Evolutionary conservation across 2,888 invertebrate genomes (phyloP).

Genomic region (Temnothorax ravouxi): DNA sequence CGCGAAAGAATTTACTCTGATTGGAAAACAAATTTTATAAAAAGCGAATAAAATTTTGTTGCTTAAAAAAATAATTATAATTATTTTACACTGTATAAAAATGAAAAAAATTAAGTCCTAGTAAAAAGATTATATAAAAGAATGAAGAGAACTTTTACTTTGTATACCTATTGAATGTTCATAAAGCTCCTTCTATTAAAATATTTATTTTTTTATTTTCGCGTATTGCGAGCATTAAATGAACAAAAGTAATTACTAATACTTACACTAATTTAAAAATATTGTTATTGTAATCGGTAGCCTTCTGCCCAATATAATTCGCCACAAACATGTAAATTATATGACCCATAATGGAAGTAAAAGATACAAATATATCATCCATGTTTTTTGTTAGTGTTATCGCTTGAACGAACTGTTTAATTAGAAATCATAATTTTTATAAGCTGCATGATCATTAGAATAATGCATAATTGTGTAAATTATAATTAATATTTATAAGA

Average conservation of each 20-base stretch:
- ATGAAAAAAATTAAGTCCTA: not conserved
- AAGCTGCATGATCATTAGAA: not conserved
- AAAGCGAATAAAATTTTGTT: not conserved
- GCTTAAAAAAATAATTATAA: not conserved
- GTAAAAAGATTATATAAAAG: not conserved
- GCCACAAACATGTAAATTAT: constrained; percentile 2
- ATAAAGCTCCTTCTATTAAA: not conserved
- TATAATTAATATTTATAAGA: not conserved
- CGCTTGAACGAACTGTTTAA: not conserved
- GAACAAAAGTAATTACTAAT: not conserved
- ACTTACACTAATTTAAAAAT: constrained; percentile 28
- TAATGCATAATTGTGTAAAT: not conserved
- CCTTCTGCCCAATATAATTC: not conserved
- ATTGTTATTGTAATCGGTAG: not conserved
- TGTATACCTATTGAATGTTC: not conserved
- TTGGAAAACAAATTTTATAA: not conserved
- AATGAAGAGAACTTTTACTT: not conserved
- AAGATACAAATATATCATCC: not conserved
- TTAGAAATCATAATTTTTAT: not conserved
- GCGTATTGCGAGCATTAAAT: not conserved
- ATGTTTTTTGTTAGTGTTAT: not conserved
- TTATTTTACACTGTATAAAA: not conserved
- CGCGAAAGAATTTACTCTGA: not conserved
- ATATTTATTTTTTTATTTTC: not conserved
- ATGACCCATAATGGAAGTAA: not conserved